These are phyloP conservation scores for Drosophila acutilabella DNA, from an alignment of 2,888 invertebrate species.

Conservation along the genomic window DNA sequence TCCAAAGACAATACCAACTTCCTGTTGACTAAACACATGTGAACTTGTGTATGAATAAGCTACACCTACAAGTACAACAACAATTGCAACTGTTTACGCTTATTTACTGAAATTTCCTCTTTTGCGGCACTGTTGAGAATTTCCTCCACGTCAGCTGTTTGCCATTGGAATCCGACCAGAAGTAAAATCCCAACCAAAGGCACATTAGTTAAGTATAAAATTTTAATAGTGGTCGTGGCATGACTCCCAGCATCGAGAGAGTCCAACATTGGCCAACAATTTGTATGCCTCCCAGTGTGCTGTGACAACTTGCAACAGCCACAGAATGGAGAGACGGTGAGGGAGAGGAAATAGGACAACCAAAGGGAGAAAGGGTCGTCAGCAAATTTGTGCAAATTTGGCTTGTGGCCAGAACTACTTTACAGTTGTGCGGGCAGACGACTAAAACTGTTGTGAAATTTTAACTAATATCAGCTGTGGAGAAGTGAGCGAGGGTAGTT, in stretches of 20 bases:
- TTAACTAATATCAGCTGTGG: slow-evolving; percentile 54
- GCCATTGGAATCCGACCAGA: slow-evolving; percentile 48
- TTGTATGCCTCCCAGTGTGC: slow-evolving; percentile 42
- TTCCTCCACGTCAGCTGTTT: slow-evolving; percentile 57
- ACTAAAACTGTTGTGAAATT: slow-evolving; percentile 54
- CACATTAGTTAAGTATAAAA: slow-evolving; percentile 71
- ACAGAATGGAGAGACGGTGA: neutral
- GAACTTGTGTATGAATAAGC: slow-evolving; percentile 26
- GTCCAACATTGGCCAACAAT: slow-evolving; percentile 40
- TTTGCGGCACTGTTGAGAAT: slow-evolving; percentile 43
- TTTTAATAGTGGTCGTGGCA: slow-evolving; percentile 60
- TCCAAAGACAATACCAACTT: slow-evolving; percentile 47
- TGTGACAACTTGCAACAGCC: slow-evolving; percentile 53
- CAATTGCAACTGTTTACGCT: slow-evolving; percentile 25
- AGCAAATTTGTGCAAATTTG: slow-evolving; percentile 70
- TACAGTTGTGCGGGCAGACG: slow-evolving; percentile 55
- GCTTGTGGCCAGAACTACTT: slow-evolving; percentile 73
- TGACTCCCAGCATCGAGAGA: slow-evolving; percentile 27
- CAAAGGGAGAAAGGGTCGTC: slow-evolving; percentile 17
- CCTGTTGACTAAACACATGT: slow-evolving; percentile 57
- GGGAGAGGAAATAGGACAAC: neutral
- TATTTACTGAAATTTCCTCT: slow-evolving; percentile 45
- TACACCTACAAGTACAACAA: slow-evolving; percentile 4
- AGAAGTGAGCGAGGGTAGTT: slow-evolving; percentile 11
- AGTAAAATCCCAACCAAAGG: slow-evolving; percentile 53